Conservation (phyloP, 2,888 invertebrate genomes). For the Leptodirus hochenwartii region DNA sequence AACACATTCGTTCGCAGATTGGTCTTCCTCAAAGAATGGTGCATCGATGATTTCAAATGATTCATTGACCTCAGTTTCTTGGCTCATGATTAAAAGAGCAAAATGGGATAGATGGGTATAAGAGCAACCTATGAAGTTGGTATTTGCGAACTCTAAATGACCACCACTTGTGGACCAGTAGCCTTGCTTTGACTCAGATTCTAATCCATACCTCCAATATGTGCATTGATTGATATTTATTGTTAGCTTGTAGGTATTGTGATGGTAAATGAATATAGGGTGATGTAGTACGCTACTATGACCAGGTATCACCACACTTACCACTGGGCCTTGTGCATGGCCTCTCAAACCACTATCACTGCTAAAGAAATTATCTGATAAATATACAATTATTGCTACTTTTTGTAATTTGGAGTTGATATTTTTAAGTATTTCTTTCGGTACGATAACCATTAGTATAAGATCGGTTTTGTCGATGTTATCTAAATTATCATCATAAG, state of each 20-base stretch:
- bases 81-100: slow-evolving; percentile 30
- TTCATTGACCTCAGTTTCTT: slow-evolving; percentile 10
- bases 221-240: slow-evolving; percentile 28
- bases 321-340: slow-evolving; percentile 32
- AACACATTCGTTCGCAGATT: slow-evolving; percentile 27
- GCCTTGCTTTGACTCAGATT: slow-evolving; percentile 21
- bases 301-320: slow-evolving; percentile 41
- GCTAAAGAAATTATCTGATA: no score
- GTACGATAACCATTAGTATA: no score
- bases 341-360: slow-evolving; percentile 2
- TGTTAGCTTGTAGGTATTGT: slow-evolving; percentile 23
- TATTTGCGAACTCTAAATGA: slow-evolving; percentile 20
- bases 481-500: slow-evolving; percentile 25
- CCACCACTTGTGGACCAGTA: slow-evolving; percentile 40
- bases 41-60: slow-evolving; percentile 16
- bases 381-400: neutral
- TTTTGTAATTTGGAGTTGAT: slow-evolving; percentile 9
- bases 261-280: slow-evolving; percentile 35
- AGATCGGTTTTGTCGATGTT: no score
- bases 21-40: no score
- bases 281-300: slow-evolving; percentile 33
- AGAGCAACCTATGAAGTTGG: slow-evolving; percentile 29
- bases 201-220: slow-evolving; percentile 34
- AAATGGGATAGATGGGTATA: slow-evolving; percentile 41
- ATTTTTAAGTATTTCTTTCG: slow-evolving; percentile 27